Conservation (phyloP, 2,888 invertebrate genomes). For the Drosophila phalerata region DNA sequence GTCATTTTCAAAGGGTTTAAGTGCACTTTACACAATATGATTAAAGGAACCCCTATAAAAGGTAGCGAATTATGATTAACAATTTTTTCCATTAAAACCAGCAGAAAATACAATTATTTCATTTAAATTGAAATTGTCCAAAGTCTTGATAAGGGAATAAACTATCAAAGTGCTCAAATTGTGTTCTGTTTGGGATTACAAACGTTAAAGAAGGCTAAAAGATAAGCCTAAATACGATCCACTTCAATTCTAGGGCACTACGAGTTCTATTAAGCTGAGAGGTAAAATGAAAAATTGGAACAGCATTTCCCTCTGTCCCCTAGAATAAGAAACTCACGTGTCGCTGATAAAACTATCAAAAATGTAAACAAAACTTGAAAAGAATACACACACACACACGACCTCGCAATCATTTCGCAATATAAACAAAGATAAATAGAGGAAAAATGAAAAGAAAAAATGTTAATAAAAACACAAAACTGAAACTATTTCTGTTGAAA, state of each 20-base stretch:
- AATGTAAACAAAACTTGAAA: constrained; percentile 46
- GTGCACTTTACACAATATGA: not conserved
- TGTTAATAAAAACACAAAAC: constrained; percentile 16
- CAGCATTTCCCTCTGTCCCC: not conserved
- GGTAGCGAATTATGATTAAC: constrained; percentile 5
- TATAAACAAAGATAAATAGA: constrained; percentile 56
- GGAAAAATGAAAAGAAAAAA: constrained; percentile 9
- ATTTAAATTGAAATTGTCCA: constrained; percentile 7
- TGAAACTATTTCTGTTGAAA: constrained; percentile 37
- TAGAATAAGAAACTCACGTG: constrained; percentile 41
- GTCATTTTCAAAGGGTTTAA: not conserved
- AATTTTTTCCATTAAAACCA: constrained; percentile 9
- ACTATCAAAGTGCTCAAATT: not conserved
- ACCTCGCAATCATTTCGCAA: constrained; percentile 53
- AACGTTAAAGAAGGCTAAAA: constrained; percentile 15
- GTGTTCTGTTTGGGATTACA: constrained; percentile 27
- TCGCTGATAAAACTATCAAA: constrained; percentile 45
- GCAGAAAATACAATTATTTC: constrained; percentile 14
- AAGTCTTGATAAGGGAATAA: constrained; percentile 12
- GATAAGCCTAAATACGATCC: constrained; percentile 11
- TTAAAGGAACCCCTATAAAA: constrained; percentile 14
- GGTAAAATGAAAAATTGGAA: constrained; percentile 16
- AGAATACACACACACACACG: constrained; percentile 25
- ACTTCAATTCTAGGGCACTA: constrained; percentile 10
- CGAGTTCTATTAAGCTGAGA: constrained; percentile 3